These are phyloP conservation scores for Colistium nudipinnis DNA, from an alignment of 2,113 vertebrate genomes.

Conservation along the genomic window DNA sequence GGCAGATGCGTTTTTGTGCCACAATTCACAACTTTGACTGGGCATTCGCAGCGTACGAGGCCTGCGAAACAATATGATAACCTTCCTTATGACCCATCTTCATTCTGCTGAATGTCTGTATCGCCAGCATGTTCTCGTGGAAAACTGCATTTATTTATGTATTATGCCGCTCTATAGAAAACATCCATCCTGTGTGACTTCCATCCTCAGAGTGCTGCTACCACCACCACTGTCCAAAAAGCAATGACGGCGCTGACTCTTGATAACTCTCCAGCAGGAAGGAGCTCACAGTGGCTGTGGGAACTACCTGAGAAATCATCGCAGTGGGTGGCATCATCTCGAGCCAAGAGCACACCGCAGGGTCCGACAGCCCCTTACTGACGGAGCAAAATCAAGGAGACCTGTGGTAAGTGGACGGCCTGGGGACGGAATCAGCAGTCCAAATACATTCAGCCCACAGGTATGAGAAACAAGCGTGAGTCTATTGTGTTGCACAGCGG, in stretches of 20 bases:
- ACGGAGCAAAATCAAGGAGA: constrained; percentile 42
- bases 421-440: constrained; percentile 3
- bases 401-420: constrained; percentile 13
- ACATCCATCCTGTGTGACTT: background rate
- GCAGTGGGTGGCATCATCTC: constrained; percentile 21
- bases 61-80: background rate
- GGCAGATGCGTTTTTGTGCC: background rate
- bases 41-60: background rate
- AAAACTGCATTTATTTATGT: background rate
- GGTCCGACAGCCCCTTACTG: constrained; percentile 30
- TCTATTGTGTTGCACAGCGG: constrained; percentile 25
- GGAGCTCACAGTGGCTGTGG: background rate
- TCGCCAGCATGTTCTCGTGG: background rate
- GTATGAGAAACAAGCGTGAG: constrained; percentile 3
- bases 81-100: background rate
- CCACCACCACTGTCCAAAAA: background rate
- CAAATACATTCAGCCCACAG: constrained; percentile 31
- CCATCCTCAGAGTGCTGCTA: background rate
- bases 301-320: constrained; percentile 40
- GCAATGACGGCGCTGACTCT: background rate
- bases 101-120: background rate
- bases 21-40: background rate
- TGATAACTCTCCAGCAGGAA: background rate
- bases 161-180: background rate
- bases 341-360: constrained; percentile 17